Conservation (phyloP, 2,888 invertebrate genomes). For the Apotomis betuletana region DNA sequence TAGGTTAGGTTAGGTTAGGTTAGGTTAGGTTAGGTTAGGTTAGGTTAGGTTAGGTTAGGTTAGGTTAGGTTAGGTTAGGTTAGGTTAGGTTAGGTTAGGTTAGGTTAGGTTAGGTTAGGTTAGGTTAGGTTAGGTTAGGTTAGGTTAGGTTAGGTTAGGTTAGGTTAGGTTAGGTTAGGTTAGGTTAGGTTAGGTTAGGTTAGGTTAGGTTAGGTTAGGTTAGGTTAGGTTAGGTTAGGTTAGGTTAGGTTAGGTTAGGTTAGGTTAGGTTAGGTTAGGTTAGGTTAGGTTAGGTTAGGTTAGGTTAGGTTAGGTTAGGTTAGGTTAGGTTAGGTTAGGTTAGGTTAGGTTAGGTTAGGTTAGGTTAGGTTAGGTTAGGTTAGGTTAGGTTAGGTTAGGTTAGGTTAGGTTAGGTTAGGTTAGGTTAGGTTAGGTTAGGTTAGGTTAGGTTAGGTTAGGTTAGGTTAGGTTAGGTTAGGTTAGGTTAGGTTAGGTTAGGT, state of each 20-base stretch:
- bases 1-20: no score
- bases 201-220: background rate
- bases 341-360: slow-evolving; percentile 21
- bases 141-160: no score
- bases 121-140: no score
- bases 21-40: no score
- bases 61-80: no score
- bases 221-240: slow-evolving; percentile 19
- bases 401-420: slow-evolving; percentile 21
- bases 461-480: slow-evolving; percentile 21
- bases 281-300: slow-evolving; percentile 24
- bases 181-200: no score
- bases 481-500: slow-evolving; percentile 21
- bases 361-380: slow-evolving; percentile 21
- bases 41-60: no score
- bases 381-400: slow-evolving; percentile 21
- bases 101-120: no score
- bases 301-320: slow-evolving; percentile 20
- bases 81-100: no score
- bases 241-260: slow-evolving; percentile 14
- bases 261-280: slow-evolving; percentile 15
- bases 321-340: slow-evolving; percentile 21
- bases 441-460: slow-evolving; percentile 18
- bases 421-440: slow-evolving; percentile 21
- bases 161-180: no score